Base-by-base conservation (phyloP, 2,888 invertebrate species). In the Yponomeuta malinellus region DNA sequence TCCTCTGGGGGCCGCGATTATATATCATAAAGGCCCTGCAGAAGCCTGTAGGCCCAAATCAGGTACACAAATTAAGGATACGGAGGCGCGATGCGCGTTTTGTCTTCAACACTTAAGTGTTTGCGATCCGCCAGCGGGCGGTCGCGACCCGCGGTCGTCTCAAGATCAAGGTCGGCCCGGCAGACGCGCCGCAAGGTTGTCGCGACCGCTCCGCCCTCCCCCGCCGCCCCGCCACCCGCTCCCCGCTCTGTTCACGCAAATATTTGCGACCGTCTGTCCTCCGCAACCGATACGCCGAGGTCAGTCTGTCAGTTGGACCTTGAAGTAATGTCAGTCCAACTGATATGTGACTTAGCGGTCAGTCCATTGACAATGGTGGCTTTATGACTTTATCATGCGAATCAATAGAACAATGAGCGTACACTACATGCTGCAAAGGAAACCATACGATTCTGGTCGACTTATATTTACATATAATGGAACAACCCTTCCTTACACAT, bases 271-370 rank as follows among this genome's bases (percentile, higher is more conserved):
- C 86, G 90, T 89, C 89, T 89, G 91, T 91, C 91, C 91, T 89
- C 90, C 88, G 85, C 90, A 91, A 90, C 91, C 91, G 91, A 91
- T 91, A 91, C 85, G 89, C 86, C 89, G 91, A 92, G 91, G 91
- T 92, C 91, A 88, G 82, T 82, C 84, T 83, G 89, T 83, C 87
- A 86, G 83, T 75, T 81, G 87, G 87, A 90, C 91, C 91, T 91
- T 91, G 89, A 87, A 87, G 86, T 83, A 85, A 86, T 88, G 89
- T 86, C 85, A 87, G 72, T 83, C 85, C 87, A 89, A 37, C n/a
- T 63, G 63, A 70, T 70, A 37, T 37, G 63, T 59, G 31, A 68
- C 59, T 59, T 69, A 43, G 63, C 70, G 70, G 70, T 70, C 70
- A 43, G 33, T 43, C 48, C 31, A 33, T 69, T 69, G 52, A 69